Conservation (phyloP, 2,113 vertebrate species). For the Uria aalge region DNA sequence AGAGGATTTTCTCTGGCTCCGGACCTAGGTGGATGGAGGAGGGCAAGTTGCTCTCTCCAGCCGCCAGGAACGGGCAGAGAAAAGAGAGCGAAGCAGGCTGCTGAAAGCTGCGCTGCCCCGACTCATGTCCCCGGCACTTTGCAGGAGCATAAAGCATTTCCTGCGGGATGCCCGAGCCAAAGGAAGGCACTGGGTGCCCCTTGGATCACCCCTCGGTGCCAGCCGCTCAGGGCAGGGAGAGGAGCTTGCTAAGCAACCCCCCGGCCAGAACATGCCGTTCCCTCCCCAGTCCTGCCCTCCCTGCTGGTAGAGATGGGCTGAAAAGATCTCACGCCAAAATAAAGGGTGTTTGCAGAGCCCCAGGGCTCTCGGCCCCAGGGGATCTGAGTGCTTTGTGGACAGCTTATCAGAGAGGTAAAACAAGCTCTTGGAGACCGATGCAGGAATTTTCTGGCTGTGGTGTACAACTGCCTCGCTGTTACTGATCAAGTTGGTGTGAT, state of each 20-base stretch:
- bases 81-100: neutral
- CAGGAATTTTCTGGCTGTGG: neutral
- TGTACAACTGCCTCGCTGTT: neutral
- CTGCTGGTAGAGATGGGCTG: neutral
- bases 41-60: neutral
- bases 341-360: neutral
- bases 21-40: neutral
- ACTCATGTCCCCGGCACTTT: constrained; percentile 12
- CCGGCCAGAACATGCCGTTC: constrained; percentile 31
- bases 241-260: constrained; percentile 54
- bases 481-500: neutral
- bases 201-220: constrained; percentile 47
- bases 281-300: neutral
- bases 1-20: neutral
- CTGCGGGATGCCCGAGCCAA: constrained; percentile 19
- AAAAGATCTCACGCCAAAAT: neutral
- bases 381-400: neutral
- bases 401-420: constrained; percentile 11
- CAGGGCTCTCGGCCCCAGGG: neutral
- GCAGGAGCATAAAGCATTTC: constrained; percentile 56
- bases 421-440: neutral
- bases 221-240: constrained; percentile 1
- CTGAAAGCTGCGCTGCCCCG: neutral
- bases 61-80: neutral
- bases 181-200: constrained; percentile 47